Evolutionary conservation across 2,113 vertebrate species (phyloP).

Genomic region (Rhagologus leucostigma): DNA sequence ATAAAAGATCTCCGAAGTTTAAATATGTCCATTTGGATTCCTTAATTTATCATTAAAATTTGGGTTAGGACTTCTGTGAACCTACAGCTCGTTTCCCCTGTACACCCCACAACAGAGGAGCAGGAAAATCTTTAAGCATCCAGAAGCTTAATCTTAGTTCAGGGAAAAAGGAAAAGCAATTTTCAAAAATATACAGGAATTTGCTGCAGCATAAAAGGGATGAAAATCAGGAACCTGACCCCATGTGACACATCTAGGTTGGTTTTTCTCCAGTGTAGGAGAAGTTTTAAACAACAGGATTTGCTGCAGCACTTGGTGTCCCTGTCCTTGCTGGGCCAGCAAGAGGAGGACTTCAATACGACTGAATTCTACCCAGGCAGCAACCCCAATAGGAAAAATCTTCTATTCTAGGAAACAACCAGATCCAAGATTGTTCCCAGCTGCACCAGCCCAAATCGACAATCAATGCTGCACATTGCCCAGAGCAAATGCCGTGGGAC

Average conservation of each 20-base stretch:
- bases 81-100: background rate
- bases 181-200: background rate
- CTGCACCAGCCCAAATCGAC: too few relatives aligned
- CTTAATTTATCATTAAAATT: background rate
- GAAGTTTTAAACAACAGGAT: background rate
- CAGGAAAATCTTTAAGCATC: background rate
- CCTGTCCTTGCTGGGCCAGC: background rate
- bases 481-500: rapidly evolving
- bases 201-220: background rate
- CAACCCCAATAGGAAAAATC: background rate
- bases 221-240: background rate
- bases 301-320: background rate
- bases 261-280: background rate
- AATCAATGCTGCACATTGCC: background rate
- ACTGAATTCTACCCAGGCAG: background rate
- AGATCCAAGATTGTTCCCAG: background rate
- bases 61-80: background rate
- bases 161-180: background rate
- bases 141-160: background rate
- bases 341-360: background rate
- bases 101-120: background rate
- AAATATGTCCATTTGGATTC: background rate
- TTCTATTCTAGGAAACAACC: background rate
- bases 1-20: background rate
- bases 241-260: background rate